Evolutionary conservation across 2,113 vertebrate species (phyloP).

Genomic region (Grammomys surdaster): DNA sequence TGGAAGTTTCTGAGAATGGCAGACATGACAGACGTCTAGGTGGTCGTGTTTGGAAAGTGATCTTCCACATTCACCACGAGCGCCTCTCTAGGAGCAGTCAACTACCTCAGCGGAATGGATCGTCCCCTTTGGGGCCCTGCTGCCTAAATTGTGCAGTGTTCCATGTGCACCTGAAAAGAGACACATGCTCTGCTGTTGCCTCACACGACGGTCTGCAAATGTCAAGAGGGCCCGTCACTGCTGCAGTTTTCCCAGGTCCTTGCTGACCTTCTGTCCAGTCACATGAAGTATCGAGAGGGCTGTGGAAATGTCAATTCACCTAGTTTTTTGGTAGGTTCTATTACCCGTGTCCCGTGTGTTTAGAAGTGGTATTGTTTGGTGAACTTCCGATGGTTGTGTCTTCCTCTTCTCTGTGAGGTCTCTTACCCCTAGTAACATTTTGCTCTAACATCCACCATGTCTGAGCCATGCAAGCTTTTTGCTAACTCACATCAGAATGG

Average conservation of each 20-base stretch:
- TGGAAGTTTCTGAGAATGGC: neutral
- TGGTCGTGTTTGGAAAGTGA: neutral
- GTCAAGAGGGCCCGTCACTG: neutral
- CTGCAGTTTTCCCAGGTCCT: too few species aligned
- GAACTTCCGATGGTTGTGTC: neutral
- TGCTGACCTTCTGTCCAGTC: neutral
- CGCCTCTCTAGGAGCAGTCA: neutral
- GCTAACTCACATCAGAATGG: neutral
- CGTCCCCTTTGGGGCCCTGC: neutral
- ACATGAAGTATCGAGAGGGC: neutral
- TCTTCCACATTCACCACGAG: neutral
- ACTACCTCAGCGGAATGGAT: neutral
- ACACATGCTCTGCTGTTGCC: neutral
- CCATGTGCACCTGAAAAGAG: neutral
- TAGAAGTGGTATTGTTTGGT: neutral
- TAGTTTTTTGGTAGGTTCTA: neutral
- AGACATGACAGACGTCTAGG: neutral
- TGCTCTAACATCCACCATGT: neutral
- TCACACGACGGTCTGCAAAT: neutral
- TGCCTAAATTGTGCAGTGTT: neutral
- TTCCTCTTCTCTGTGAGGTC: neutral
- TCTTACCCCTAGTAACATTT: neutral
- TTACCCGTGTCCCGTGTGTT: neutral
- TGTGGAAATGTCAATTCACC: accelerated
- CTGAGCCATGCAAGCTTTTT: neutral